Conservation (phyloP, 2,888 invertebrate species). For the Timema podura region DNA sequence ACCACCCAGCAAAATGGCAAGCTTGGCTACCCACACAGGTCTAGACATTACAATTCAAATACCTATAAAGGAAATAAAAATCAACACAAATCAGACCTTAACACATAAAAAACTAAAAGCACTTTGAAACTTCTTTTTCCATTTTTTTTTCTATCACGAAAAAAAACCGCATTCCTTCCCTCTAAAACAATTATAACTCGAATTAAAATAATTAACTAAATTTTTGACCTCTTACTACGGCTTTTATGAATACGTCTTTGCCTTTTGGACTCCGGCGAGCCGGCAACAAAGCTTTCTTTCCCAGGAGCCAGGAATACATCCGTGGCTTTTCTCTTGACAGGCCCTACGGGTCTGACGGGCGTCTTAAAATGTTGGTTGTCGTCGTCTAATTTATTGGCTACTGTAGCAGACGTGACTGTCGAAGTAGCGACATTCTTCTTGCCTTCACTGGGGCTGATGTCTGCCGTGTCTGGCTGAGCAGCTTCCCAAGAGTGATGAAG, state of each 20-base stretch:
- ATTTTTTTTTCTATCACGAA: too few relatives aligned
- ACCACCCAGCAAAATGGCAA: too few relatives aligned
- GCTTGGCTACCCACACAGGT: too few relatives aligned
- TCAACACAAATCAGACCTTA: too few relatives aligned
- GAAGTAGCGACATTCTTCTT: conserved; percentile 13
- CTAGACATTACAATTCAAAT: too few relatives aligned
- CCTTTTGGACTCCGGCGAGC: conserved; percentile 13
- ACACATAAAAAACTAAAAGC: too few relatives aligned
- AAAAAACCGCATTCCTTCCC: neutral
- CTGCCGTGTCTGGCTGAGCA: neutral
- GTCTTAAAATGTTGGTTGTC: too few relatives aligned
- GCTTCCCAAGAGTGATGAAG: conserved; percentile 13
- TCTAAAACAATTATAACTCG: neutral
- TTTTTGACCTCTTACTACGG: conserved; percentile 21
- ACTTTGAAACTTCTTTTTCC: too few relatives aligned
- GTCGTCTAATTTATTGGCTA: neutral
- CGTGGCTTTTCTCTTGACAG: conserved; percentile 13
- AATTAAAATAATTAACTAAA: neutral
- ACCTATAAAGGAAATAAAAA: too few relatives aligned
- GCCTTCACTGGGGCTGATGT: neutral
- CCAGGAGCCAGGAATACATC: neutral
- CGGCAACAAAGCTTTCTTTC: neutral
- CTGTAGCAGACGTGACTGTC: conserved; percentile 11
- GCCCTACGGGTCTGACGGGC: too few relatives aligned
- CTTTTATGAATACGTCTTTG: conserved; percentile 21